Evolutionary conservation across 2,797 vertebrate genomes (phyloP), one percentile per base, ranked within the genome.

Genomic region (Acridotheres tristis): DNA sequence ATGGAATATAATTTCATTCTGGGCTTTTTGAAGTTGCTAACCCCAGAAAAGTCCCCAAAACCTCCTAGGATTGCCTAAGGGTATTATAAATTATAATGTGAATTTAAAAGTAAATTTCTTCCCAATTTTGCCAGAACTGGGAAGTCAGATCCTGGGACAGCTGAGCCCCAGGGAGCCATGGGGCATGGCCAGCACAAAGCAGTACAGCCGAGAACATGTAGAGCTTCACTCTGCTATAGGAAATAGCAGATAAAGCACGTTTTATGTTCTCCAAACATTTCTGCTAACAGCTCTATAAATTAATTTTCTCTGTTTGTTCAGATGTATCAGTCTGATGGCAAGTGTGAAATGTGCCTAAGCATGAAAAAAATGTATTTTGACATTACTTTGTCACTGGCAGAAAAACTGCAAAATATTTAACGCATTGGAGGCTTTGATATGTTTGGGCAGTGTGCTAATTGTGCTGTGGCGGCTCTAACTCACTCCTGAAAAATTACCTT

Each of bases 141-240:
- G 22, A 27, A 45, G 55, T 32, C 27, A 59, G 42, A 32, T 42
- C 22, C 48, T 66, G 55, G 23, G 55, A 10, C 23, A 79, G 43
- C 34, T 6, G 9, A 48, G 42, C 7, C n/a, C 34, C 34, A 59
- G 11, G 13, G 11, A 38, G 21, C 32, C 2, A 1, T 1, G 0
- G 51, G 3, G 11, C 10, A n/a, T 5, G 5, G n/a, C 47, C 20
- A 54, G 72, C 67, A 63, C 61, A 27, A 42, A 71, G 57, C 45
- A 36, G 23, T 5, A 16, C 17, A 9, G 18, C 1, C 2, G 30
- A 43, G 34, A 65, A 11, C 22, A 5, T 1, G 15, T 13, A 43
- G 22, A 54, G 26, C 26, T 48, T 29, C 77, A 38, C 22, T 36
- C 50, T 61, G 38, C n/a, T 17, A 0, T 5, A 45, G 36, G 21